Conservation (phyloP, 2,797 vertebrate genomes). For the Thalassophryne amazonica region DNA sequence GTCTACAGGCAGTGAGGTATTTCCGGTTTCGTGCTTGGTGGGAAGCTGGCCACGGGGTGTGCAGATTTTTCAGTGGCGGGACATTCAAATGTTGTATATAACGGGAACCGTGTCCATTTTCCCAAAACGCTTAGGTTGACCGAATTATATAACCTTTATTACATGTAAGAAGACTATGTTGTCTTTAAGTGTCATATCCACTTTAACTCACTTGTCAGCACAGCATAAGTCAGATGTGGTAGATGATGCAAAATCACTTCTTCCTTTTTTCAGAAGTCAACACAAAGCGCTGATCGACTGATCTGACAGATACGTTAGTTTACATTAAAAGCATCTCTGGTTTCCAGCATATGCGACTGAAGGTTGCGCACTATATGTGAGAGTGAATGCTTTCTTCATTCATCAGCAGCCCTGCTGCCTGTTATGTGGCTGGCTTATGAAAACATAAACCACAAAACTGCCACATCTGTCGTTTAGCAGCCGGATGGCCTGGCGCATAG, state of each 20-base stretch:
- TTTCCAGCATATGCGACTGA: constrained; percentile 8
- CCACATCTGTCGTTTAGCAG: neutral
- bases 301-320: constrained; percentile 22
- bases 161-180: too few species aligned
- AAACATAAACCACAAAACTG: constrained; percentile 11
- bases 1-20: too few species aligned
- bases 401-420: constrained; percentile 1
- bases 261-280: neutral
- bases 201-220: constrained; percentile 1
- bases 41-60: too few species aligned
- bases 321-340: constrained; percentile 2
- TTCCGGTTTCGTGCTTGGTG: too few species aligned
- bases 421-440: constrained; percentile 14
- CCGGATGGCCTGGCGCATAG: neutral
- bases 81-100: too few species aligned
- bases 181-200: too few species aligned
- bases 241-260: constrained; percentile 13
- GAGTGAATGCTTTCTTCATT: constrained; percentile 8
- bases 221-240: neutral
- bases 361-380: neutral
- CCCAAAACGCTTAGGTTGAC: too few species aligned
- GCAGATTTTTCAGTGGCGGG: too few species aligned
- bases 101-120: too few species aligned
- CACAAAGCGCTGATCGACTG: neutral
- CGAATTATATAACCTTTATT: too few species aligned